Conservation (phyloP, 2,113 vertebrate genomes). For the Sorex araneus region DNA sequence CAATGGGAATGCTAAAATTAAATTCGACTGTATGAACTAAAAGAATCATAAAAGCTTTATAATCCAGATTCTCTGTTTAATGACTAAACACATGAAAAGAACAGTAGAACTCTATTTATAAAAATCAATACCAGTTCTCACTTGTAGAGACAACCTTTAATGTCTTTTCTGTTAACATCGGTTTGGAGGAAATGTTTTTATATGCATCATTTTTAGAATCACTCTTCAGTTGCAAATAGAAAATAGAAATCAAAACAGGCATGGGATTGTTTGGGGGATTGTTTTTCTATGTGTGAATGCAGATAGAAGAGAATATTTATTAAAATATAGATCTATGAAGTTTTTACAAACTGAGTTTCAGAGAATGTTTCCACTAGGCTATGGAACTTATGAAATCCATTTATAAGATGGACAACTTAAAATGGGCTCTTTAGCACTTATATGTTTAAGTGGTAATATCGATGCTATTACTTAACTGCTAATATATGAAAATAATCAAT, state of each 20-base stretch:
- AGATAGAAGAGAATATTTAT: background rate
- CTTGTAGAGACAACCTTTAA: constrained; percentile 34
- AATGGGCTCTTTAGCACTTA: background rate
- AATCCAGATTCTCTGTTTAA: constrained; percentile 53
- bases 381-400: background rate
- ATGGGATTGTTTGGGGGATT: background rate
- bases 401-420: background rate
- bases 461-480: background rate
- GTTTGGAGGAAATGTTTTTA: constrained; percentile 51
- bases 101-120: constrained; percentile 35
- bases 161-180: constrained; percentile 15
- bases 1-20: constrained; percentile 60
- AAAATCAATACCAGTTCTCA: constrained; percentile 47
- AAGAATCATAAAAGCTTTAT: constrained; percentile 51
- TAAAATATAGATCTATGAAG: background rate
- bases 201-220: constrained; percentile 59
- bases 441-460: background rate
- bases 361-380: background rate
- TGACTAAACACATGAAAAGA: constrained; percentile 42
- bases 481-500: background rate
- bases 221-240: constrained; percentile 17
- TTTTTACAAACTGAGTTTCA: constrained; percentile 42
- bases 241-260: constrained; percentile 27
- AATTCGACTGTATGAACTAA: constrained; percentile 20
- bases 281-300: constrained; percentile 42